Evolutionary conservation across 2,113 vertebrate genomes (phyloP).

Genomic region (Antennarius striatus): DNA sequence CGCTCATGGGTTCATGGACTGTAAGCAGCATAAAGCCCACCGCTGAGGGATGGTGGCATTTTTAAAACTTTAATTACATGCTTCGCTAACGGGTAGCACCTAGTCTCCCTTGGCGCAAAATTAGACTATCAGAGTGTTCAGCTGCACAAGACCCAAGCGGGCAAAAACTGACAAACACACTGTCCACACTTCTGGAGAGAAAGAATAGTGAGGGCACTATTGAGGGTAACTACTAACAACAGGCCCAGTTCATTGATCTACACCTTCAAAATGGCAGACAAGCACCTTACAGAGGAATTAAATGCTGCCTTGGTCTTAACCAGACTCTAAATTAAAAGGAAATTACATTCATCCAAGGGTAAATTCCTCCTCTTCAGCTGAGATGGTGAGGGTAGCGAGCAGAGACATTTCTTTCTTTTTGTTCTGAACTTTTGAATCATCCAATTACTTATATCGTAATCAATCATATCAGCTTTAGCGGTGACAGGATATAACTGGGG

Average conservation of each 20-base stretch:
- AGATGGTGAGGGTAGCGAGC: slow-evolving; percentile 45
- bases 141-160: slow-evolving; percentile 54
- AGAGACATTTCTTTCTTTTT: slow-evolving; percentile 14
- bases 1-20: slow-evolving; percentile 41
- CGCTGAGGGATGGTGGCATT: slow-evolving; percentile 70
- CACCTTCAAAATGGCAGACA: slow-evolving; percentile 34
- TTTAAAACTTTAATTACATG: slow-evolving; percentile 82
- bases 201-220: slow-evolving; percentile 18
- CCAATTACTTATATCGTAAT: slow-evolving; percentile 64
- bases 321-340: slow-evolving; percentile 56
- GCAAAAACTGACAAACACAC: slow-evolving; percentile 31
- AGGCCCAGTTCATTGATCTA: slow-evolving; percentile 39
- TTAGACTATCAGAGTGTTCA: slow-evolving; percentile 69
- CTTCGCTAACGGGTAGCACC: slow-evolving; percentile 71
- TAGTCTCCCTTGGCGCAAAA: slow-evolving; percentile 62
- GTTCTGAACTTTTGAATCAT: slow-evolving; percentile 51
- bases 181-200: slow-evolving; percentile 29
- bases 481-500: slow-evolving; percentile 50
- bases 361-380: slow-evolving; percentile 45
- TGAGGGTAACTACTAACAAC: slow-evolving; percentile 27
- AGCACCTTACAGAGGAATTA: slow-evolving; percentile 1
- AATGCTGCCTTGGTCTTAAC: slow-evolving; percentile 47
- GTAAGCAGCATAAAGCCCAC: slow-evolving; percentile 70
- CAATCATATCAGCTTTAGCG: slow-evolving; percentile 64
- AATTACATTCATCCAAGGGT: slow-evolving; percentile 57